Conservation (phyloP, 2,888 invertebrate species). For the Xanthia togata region DNA sequence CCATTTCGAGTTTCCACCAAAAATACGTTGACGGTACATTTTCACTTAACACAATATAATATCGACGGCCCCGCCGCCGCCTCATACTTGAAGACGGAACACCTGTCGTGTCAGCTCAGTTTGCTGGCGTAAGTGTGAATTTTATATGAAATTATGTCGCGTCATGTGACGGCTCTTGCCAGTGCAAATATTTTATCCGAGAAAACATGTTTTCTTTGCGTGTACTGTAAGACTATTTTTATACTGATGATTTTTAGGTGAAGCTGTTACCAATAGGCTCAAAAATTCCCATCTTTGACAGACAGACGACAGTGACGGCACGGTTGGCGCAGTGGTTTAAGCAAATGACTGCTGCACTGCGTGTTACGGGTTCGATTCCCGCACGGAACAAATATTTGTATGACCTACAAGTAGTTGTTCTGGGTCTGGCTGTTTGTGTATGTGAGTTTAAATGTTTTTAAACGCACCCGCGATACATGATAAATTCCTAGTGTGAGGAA, state of each 20-base stretch:
- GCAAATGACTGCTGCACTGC: no score
- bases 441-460: no score
- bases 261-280: not conserved
- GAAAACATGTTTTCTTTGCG: conserved; percentile 26
- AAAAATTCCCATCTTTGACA: not conserved
- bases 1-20: not conserved
- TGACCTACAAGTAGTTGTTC: no score
- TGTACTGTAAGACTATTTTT: not conserved
- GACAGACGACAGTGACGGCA: no score
- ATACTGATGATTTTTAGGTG: not conserved
- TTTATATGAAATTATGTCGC: conserved; percentile 62
- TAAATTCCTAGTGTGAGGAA: no score
- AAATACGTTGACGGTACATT: conserved; percentile 30
- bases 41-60: conserved; percentile 54
- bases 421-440: no score
- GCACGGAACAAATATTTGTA: no score
- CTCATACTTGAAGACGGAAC: conserved; percentile 36
- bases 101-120: conserved; percentile 48
- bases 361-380: no score
- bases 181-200: conserved; percentile 40
- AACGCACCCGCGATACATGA: no score
- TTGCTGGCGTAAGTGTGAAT: conserved; percentile 51
- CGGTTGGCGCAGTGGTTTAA: no score
- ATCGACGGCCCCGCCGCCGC: conserved; percentile 18
- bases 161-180: conserved; percentile 17